phyloP scores from a whole-genome alignment of 2,113 vertebrate species.

The Hippocampus mohnikei region DNA sequence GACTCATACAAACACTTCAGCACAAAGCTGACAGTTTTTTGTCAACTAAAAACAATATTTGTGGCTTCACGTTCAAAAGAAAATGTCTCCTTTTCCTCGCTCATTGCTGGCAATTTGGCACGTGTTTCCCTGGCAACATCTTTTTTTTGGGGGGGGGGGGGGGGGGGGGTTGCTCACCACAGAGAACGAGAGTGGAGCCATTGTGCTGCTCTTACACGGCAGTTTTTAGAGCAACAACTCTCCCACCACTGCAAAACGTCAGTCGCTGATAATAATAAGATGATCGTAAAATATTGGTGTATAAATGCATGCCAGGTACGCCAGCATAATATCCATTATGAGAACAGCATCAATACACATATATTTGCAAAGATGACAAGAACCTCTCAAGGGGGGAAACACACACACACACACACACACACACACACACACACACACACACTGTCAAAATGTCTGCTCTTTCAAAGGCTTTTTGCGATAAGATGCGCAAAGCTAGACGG shows the following conservation, averaged over 20 bases:
- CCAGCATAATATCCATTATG: too few species aligned
- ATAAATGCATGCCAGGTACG: too few species aligned
- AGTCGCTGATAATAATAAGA: background rate
- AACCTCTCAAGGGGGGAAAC: too few species aligned
- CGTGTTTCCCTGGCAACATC: constrained; percentile 72
- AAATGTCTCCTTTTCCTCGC: constrained; percentile 70
- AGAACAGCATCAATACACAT: too few species aligned
- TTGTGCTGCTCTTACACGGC: constrained; percentile 1
- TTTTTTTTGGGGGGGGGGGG: constrained; percentile 26
- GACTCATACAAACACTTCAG: background rate
- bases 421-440: background rate
- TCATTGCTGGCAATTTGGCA: constrained; percentile 65
- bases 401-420: background rate
- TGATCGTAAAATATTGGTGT: background rate
- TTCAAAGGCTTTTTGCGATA: constrained; percentile 34
- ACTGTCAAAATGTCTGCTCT: constrained; percentile 19
- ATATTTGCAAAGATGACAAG: too few species aligned
- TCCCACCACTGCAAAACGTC: background rate
- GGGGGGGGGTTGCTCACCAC: constrained; percentile 46
- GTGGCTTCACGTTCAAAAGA: constrained; percentile 58
- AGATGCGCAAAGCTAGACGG: constrained; percentile 47
- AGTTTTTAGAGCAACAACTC: background rate
- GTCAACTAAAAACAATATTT: background rate
- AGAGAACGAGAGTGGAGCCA: constrained; percentile 55
- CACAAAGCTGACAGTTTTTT: background rate